Evolutionary conservation across 2,797 vertebrate species (phyloP), one percentile per base, ranked within the genome.

Genomic region (Allochrocebus solatus): DNA sequence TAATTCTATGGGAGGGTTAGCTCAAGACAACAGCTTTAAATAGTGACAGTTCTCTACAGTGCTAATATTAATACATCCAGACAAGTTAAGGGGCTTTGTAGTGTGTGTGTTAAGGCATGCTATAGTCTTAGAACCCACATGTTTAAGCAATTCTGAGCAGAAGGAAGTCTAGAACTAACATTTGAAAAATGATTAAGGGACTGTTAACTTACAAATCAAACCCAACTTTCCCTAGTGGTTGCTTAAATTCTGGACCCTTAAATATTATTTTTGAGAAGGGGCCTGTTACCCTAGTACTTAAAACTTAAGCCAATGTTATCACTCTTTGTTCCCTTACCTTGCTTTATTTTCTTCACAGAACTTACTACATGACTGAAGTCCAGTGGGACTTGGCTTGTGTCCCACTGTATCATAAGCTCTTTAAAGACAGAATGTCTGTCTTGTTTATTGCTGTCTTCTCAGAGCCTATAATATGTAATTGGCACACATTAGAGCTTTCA

Each of bases 121-220:
- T 39, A 50, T 30, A 53, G 30, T 64, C 53, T 41, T 22, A 91
- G 64, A 81, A 89, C 5, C 16, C 55, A 50, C 43, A n/a, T 26
- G 6, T 53, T 86, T 92, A 92, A 79, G 14, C 50, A 89, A 82
- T 61, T 96, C 36, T 61, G 33, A 95, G 46, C 55, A 87, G 9
- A 59, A 83, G 28, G 57, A 91, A 89, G 91, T 64, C n/a, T 83
- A 88, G 16, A 91, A 67, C 57, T 74, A 90, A 59, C 1, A 59
- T 50, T 70, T 67, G 41, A 93, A 83, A 89, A 76, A 89, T 93
- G 21, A 67, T 76, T 76, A 75, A 72, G 39, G 19, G 24, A 78
- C 26, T 74, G 14, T 96, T 87, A 87, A 30, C 41, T n/a, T 26
- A n/a, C 28, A 93, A 90, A 93, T 22, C 67, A 89, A 95, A 93